These are phyloP conservation scores for Actinia equina DNA, from an alignment of 64 coral and sea anemone genomes.

Conservation along the genomic window DNA sequence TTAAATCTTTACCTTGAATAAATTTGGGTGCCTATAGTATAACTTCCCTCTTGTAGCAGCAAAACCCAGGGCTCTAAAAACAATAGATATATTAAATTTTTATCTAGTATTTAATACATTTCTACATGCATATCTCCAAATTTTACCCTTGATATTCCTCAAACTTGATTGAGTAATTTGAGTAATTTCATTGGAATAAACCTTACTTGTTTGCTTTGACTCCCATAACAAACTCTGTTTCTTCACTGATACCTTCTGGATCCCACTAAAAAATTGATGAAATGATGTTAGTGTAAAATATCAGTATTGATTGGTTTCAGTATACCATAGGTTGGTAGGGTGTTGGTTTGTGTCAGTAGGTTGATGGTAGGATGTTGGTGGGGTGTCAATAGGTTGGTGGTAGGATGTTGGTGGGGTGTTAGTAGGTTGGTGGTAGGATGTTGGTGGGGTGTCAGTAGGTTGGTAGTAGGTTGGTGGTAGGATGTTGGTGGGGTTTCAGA, in stretches of 20 bases:
- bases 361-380: no score
- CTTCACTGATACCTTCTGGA: conserved; percentile 87
- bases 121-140: no score
- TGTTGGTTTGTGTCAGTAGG: background rate
- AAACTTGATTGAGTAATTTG: no score
- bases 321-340: background rate
- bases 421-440: no score
- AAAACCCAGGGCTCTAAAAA: conserved; percentile 88
- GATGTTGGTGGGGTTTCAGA: no score
- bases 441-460: no score
- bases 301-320: background rate
- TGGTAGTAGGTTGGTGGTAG: no score
- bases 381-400: no score
- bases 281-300: background rate
- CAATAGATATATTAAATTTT: background rate
- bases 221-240: conserved; percentile 98
- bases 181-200: background rate
- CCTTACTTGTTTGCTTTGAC: conserved; percentile 99
- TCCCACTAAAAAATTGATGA: conserved; percentile 62
- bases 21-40: conserved; percentile 94
- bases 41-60: conserved; percentile 97
- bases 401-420: no score
- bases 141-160: no score
- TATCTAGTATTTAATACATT: no score
- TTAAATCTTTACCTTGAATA: conserved; percentile 79